These are phyloP conservation scores for Thaleichthys pacificus DNA, from an alignment of 2,797 vertebrate species.

Conservation along the genomic window DNA sequence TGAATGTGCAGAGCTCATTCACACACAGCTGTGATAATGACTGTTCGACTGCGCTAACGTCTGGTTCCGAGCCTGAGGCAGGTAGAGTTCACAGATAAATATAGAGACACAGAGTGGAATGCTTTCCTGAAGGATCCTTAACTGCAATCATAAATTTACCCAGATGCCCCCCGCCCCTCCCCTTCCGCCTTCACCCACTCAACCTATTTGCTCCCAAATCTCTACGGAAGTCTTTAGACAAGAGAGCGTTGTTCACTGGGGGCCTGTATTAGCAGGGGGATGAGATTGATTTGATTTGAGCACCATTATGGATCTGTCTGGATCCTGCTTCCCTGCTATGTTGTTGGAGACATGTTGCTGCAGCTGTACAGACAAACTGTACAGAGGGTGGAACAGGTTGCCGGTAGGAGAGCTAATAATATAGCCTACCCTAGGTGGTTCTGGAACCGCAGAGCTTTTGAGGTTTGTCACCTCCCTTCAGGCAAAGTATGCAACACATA, in stretches of 20 bases:
- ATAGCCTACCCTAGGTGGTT: too few species aligned
- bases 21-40: neutral
- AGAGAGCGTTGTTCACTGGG: neutral
- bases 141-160: constrained; percentile 47
- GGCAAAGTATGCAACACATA: too few species aligned
- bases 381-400: constrained; percentile 26
- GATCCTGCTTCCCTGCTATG: constrained; percentile 33
- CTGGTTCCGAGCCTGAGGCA: neutral
- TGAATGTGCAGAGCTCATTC: neutral
- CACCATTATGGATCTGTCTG: constrained; percentile 39
- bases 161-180: neutral
- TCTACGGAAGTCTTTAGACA: neutral
- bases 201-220: neutral
- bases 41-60: neutral
- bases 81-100: constrained; percentile 21
- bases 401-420: neutral
- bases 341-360: constrained; percentile 43
- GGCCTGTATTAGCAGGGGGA: constrained; percentile 8
- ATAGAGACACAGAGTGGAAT: constrained; percentile 48
- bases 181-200: neutral
- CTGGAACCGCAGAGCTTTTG: neutral
- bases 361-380: constrained; percentile 30
- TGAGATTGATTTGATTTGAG: constrained; percentile 25
- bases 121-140: constrained; percentile 39
- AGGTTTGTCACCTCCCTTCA: constrained; percentile 33